Evolutionary conservation across 2,113 vertebrate genomes (phyloP).

Genomic region (Thomomys bottae): DNA sequence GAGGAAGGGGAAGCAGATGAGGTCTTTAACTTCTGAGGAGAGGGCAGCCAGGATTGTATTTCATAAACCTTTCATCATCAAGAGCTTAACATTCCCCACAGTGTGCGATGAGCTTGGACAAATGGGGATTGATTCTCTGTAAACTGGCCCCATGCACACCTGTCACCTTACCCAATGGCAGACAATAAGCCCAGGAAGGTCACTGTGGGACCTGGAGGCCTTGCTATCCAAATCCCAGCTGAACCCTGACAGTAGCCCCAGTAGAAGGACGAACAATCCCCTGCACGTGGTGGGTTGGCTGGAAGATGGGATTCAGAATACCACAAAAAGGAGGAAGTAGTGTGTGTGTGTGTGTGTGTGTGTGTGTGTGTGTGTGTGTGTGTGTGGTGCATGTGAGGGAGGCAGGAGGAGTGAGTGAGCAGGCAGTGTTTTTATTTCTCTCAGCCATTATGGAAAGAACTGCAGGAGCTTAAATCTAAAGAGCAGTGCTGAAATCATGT

Average conservation of each 20-base stretch:
- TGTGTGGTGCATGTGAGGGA: background rate
- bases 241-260: background rate
- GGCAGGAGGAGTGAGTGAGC: slow-evolving; percentile 41
- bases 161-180: slow-evolving; percentile 20
- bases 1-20: background rate
- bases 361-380: background rate
- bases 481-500: slow-evolving; percentile 66
- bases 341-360: background rate
- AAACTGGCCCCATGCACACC: background rate
- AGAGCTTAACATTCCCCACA: slow-evolving; percentile 17
- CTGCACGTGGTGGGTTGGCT: background rate
- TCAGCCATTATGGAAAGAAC: slow-evolving; percentile 75
- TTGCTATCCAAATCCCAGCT: slow-evolving; percentile 55
- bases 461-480: slow-evolving; percentile 76
- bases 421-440: slow-evolving; percentile 69
- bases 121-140: slow-evolving; percentile 60
- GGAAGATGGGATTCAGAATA: background rate
- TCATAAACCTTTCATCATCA: slow-evolving; percentile 5
- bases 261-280: background rate
- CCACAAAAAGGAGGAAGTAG: background rate
- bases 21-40: slow-evolving; percentile 43
- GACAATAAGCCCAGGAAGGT: slow-evolving; percentile 32
- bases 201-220: slow-evolving; percentile 14
- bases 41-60: slow-evolving; percentile 31
- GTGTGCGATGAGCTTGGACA: slow-evolving; percentile 18